Evolutionary conservation across 2,113 vertebrate species (phyloP).

Genomic region (Halcyon malimbica): DNA sequence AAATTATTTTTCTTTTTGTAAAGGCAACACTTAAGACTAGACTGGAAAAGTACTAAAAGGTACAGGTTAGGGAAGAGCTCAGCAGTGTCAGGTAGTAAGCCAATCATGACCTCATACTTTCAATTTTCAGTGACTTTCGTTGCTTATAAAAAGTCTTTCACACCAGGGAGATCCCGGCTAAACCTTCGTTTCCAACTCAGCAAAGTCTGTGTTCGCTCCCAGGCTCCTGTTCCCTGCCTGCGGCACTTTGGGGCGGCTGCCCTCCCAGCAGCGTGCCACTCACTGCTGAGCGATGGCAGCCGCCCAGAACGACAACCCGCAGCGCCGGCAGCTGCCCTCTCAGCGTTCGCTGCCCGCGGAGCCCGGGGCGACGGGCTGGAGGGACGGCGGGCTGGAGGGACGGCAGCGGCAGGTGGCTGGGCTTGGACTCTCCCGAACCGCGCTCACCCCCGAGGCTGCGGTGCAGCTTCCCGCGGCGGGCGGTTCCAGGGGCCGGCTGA

Average conservation of each 20-base stretch:
- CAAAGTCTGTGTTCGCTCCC: neutral
- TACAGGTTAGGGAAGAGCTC: neutral
- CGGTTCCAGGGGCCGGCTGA: accelerated
- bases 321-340: accelerated
- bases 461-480: accelerated
- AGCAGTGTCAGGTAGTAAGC: neutral
- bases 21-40: neutral
- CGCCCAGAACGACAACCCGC: accelerated
- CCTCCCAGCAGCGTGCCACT: accelerated
- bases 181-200: neutral
- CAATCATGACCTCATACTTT: neutral
- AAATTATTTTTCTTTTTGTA: neutral
- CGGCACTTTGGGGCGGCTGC: accelerated
- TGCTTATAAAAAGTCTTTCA: neutral
- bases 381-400: accelerated
- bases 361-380: accelerated
- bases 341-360: accelerated
- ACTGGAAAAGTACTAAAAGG: neutral
- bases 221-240: accelerated
- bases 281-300: neutral
- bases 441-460: accelerated
- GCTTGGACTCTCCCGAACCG: no score
- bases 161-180: neutral
- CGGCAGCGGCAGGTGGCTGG: accelerated
- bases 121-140: neutral